Evolutionary conservation across 2,888 invertebrate genomes (phyloP).

Genomic region (Hydroisotoma schaefferi): DNA sequence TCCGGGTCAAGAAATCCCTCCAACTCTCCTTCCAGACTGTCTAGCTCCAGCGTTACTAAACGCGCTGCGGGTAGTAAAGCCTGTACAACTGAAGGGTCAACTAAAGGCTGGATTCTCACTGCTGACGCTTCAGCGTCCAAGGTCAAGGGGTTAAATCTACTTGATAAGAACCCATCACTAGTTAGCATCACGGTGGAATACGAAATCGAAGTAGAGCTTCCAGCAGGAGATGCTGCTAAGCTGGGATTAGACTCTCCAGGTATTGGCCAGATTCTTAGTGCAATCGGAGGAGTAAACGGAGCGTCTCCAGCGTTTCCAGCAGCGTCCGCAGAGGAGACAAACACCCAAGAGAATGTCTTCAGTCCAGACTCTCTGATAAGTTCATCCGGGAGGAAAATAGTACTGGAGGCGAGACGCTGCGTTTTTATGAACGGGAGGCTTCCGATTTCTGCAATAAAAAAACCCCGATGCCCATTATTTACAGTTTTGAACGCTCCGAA

Average conservation of each 20-base stretch:
- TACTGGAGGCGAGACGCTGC: constrained; percentile 28
- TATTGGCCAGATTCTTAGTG: constrained; percentile 41
- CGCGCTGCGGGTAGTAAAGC: constrained; percentile 15
- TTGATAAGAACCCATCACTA: constrained; percentile 23
- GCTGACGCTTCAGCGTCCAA: background rate
- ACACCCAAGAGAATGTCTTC: constrained; percentile 40
- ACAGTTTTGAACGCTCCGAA: background rate
- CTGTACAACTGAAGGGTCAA: background rate
- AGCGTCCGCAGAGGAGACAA: constrained; percentile 15
- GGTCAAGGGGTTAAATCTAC: background rate
- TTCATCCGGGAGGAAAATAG: constrained; percentile 39
- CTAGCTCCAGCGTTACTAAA: constrained; percentile 25
- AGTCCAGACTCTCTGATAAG: constrained; percentile 42
- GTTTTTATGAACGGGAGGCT: constrained; percentile 38
- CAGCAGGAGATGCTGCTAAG: background rate
- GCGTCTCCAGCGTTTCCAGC: background rate
- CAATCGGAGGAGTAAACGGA: constrained; percentile 11
- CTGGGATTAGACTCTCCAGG: constrained; percentile 26
- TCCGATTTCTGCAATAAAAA: constrained; percentile 31
- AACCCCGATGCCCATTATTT: background rate
- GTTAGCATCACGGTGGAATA: constrained; percentile 18
- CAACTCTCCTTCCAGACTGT: constrained; percentile 11
- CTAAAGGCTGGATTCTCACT: background rate
- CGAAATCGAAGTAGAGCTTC: constrained; percentile 12
- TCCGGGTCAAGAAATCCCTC: constrained; percentile 24